Evolutionary conservation across 2,797 vertebrate genomes (phyloP).

Genomic region (Erethizon dorsatum): DNA sequence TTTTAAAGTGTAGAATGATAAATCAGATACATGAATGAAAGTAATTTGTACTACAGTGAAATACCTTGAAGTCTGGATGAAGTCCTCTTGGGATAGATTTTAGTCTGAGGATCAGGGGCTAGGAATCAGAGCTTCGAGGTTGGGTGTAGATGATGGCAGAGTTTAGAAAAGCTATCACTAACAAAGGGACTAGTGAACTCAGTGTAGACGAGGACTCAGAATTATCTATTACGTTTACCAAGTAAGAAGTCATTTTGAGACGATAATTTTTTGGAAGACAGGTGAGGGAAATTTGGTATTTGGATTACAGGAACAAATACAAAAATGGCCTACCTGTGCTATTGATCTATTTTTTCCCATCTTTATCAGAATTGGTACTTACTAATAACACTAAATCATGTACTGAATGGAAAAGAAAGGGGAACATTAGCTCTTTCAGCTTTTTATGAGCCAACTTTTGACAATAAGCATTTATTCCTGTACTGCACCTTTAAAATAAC

Average conservation of each 20-base stretch:
- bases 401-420: not conserved
- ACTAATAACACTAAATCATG: not conserved
- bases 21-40: not conserved
- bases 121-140: not conserved
- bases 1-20: not conserved
- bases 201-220: not conserved
- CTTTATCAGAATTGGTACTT: not conserved
- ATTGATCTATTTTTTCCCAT: not conserved
- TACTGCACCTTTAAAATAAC: not conserved
- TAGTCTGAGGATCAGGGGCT: not conserved
- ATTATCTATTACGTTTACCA: not conserved
- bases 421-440: not conserved
- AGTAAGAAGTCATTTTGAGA: not conserved
- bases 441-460: not conserved
- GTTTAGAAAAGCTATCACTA: not conserved
- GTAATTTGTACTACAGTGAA: not conserved
- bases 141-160: rapidly evolving
- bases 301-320: not conserved
- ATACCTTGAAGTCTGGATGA: not conserved
- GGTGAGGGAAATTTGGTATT: not conserved
- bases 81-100: not conserved
- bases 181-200: not conserved
- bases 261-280: not conserved
- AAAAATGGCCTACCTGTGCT: not conserved
- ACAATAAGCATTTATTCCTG: not conserved